A percentile compares a stretch with the other conserved stretches of the same genome.
Evolutionary conservation across 2,888 invertebrate genomes (phyloP).

Genomic region (Phyllotreta striolata): DNA sequence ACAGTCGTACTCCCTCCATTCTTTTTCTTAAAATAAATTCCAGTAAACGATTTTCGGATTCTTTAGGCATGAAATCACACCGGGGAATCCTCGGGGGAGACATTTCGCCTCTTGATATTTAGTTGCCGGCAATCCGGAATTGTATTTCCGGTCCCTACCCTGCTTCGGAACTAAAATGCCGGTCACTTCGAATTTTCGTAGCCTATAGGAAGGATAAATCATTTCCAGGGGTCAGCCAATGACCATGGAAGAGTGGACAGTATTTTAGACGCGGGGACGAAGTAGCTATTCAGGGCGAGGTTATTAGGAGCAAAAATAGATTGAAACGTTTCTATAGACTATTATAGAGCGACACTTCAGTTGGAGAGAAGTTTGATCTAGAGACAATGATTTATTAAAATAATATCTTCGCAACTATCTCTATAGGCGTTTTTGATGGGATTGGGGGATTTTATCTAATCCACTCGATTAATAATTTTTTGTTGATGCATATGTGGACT

Average conservation of each 20-base stretch:
- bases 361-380: no score
- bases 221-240: conserved; percentile 34
- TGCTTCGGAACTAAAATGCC: conserved; percentile 40
- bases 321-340: conserved; percentile 1
- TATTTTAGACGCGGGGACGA: conserved; percentile 25
- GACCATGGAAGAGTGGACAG: conserved; percentile 32
- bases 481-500: no score
- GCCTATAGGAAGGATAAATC: conserved; percentile 28
- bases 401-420: no score
- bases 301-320: conserved; percentile 28
- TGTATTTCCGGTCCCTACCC: conserved; percentile 39
- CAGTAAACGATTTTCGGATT: conserved; percentile 36
- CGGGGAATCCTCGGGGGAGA: conserved; percentile 46
- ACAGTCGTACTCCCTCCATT: conserved; percentile 25
- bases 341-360: no score
- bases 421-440: no score
- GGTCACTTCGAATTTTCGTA: conserved; percentile 39
- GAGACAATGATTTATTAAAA: no score
- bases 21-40: conserved; percentile 30
- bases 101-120: conserved; percentile 52
- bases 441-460: no score
- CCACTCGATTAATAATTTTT: no score
- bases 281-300: conserved; percentile 1
- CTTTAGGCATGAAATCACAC: conserved; percentile 48
- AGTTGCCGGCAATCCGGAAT: conserved; percentile 43